Evolutionary conservation across 2,888 invertebrate species (phyloP).

Genomic region (Scaeva pyrastri): DNA sequence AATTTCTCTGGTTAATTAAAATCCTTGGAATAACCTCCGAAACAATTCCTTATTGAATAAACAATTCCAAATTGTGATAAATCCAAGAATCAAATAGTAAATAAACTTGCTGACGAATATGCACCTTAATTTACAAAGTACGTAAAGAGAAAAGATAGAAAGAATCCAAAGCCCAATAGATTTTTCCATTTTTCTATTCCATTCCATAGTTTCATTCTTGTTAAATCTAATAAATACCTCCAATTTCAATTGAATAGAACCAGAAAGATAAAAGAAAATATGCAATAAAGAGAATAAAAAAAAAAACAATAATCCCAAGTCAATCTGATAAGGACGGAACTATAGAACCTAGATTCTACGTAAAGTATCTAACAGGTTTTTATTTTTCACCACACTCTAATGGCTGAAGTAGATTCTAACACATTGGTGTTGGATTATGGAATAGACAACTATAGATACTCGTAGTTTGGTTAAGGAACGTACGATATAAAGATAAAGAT

Average conservation of each 20-base stretch:
- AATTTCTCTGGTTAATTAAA: too few species aligned
- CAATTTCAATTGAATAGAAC: constrained; percentile 23
- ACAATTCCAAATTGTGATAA: too few species aligned
- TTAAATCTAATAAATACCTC: neutral
- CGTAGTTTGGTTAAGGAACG: neutral
- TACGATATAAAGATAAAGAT: neutral
- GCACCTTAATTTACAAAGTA: neutral
- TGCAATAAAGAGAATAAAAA: constrained; percentile 18
- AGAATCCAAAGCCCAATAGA: neutral
- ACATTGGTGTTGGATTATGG: constrained; percentile 3
- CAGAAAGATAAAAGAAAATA: constrained; percentile 17
- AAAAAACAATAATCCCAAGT: constrained; percentile 28
- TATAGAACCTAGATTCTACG: neutral
- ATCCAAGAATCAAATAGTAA: neutral
- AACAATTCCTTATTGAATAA: too few species aligned
- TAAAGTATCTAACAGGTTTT: constrained; percentile 61
- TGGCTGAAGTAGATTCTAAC: constrained; percentile 5
- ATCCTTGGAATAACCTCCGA: too few species aligned
- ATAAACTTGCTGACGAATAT: neutral
- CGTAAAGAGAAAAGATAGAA: neutral
- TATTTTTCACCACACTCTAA: constrained; percentile 53
- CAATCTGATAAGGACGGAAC: constrained; percentile 67
- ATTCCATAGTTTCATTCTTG: neutral
- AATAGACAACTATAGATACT: neutral
- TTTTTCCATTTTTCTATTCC: constrained; percentile 7